phyloP scores from a whole-genome alignment of 2,797 vertebrate genomes.

The Rhinogobio ventralis region DNA sequence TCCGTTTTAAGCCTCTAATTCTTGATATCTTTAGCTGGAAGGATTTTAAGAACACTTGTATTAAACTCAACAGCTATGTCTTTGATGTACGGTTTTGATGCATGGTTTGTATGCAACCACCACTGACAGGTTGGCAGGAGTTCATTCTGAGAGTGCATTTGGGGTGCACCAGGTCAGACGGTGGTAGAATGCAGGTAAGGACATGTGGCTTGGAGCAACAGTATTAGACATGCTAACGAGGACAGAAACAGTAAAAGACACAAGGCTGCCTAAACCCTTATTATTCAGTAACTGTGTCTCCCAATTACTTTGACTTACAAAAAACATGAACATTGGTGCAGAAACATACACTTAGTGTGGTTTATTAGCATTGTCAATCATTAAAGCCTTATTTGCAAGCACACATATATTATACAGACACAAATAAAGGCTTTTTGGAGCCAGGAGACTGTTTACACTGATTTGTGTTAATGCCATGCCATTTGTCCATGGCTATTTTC shows the following conservation, averaged over 20 bases:
- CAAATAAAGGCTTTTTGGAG: background rate
- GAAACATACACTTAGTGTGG: background rate
- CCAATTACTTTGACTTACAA: conserved; percentile 12
- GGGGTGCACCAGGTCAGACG: background rate
- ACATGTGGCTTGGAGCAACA: background rate
- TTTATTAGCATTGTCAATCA: conserved; percentile 38
- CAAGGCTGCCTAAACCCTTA: background rate
- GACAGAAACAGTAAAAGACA: background rate
- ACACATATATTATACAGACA: background rate
- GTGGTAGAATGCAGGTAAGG: background rate
- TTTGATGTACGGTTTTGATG: background rate
- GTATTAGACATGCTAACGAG: conserved; percentile 16
- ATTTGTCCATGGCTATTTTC: background rate
- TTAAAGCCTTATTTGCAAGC: background rate
- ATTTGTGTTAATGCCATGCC: background rate
- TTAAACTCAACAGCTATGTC: background rate
- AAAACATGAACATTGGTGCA: background rate
- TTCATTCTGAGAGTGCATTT: background rate
- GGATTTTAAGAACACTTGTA: background rate
- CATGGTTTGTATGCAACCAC: background rate
- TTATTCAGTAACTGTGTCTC: conserved; percentile 11
- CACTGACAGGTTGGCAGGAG: background rate
- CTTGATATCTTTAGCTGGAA: background rate
- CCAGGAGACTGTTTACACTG: background rate
- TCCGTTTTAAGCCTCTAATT: background rate